A percentile compares a stretch with the other conserved stretches of the same genome.
Evolutionary conservation across 2,888 invertebrate genomes (phyloP).

Genomic region (Choreutis nemorana): DNA sequence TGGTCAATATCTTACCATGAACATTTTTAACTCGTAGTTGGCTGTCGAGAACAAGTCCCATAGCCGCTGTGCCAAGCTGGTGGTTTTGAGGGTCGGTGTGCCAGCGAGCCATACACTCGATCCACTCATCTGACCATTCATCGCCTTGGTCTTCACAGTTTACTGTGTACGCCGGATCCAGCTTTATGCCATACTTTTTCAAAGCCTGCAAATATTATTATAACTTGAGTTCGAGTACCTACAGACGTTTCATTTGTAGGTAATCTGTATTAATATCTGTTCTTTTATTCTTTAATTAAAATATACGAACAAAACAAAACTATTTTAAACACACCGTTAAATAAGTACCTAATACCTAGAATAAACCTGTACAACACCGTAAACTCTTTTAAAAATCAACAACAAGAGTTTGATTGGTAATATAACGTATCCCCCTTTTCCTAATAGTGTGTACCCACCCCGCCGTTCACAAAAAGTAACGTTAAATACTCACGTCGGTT

Average conservation of each 20-base stretch:
- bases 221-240: neutral
- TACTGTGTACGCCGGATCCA: constrained; percentile 38
- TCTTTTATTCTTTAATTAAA: neutral
- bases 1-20: constrained; percentile 39
- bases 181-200: constrained; percentile 43
- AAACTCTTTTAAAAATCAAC: too few species aligned
- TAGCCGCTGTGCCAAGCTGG: constrained; percentile 79
- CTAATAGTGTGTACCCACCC: too few species aligned
- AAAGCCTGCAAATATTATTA: constrained; percentile 22
- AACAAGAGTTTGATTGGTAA: too few species aligned
- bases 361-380: too few species aligned
- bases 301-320: too few species aligned
- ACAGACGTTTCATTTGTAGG: neutral
- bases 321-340: too few species aligned
- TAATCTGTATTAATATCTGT: neutral
- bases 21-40: constrained; percentile 66
- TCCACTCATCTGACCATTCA: constrained; percentile 69
- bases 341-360: too few species aligned
- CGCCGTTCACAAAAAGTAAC: too few species aligned
- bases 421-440: too few species aligned
- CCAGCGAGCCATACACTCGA: constrained; percentile 74
- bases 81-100: constrained; percentile 83
- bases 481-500: constrained; percentile 20
- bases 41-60: constrained; percentile 71
- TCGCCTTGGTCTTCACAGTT: constrained; percentile 27